Evolutionary conservation across 2,113 vertebrate species (phyloP).

Genomic region (Cinclus cinclus): DNA sequence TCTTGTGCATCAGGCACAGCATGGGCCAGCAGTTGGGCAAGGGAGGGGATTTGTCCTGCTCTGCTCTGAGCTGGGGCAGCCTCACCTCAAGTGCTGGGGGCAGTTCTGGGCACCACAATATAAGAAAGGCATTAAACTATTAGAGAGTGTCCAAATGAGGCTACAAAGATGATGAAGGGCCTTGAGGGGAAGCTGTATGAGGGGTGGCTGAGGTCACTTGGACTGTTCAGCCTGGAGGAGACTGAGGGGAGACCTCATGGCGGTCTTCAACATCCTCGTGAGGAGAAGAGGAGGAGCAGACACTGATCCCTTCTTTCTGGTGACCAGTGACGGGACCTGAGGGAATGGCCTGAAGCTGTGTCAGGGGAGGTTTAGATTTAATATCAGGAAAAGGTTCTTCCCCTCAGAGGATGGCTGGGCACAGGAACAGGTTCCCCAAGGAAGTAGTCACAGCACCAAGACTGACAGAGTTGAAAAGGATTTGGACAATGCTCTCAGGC

Average conservation of each 20-base stretch:
- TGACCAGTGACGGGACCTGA: not conserved
- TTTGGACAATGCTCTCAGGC: fast-evolving
- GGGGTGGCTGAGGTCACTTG: not conserved
- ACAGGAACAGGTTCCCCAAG: not conserved
- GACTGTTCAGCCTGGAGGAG: not conserved
- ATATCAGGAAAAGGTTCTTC: not conserved
- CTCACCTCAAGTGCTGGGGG: fast-evolving
- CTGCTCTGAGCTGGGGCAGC: fast-evolving
- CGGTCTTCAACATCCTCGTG: fast-evolving
- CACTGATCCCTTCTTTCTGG: not conserved
- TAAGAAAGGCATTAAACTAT: too few species aligned
- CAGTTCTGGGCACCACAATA: not conserved
- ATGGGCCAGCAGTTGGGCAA: not conserved
- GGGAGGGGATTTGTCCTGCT: fast-evolving
- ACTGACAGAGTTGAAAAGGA: not conserved
- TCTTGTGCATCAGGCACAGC: not conserved
- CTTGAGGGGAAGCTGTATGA: fast-evolving
- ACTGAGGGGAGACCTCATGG: not conserved
- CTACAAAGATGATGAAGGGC: not conserved
- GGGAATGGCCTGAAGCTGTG: not conserved
- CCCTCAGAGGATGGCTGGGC: not conserved
- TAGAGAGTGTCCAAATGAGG: not conserved
- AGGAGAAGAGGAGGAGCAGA: fast-evolving
- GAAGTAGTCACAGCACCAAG: not conserved
- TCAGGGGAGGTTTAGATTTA: not conserved